phyloP scores from a whole-genome alignment of 2,797 vertebrate genomes.

The Capromys pilorides region DNA sequence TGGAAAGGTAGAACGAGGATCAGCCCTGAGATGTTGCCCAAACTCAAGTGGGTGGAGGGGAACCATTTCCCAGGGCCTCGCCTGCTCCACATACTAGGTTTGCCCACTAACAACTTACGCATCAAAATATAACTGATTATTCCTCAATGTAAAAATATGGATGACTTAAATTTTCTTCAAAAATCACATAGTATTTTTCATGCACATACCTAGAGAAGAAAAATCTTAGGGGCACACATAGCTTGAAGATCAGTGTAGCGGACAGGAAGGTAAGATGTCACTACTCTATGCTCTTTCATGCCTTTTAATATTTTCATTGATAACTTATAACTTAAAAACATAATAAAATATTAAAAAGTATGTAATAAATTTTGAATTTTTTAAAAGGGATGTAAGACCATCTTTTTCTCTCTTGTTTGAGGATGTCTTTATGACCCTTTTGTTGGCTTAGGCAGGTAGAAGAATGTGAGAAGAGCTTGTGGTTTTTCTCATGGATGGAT shows the following conservation, averaged over 20 bases:
- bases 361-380: background rate
- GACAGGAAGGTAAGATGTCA: background rate
- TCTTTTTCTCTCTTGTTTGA: background rate
- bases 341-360: no score
- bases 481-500: background rate
- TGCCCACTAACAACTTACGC: background rate
- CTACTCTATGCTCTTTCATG: background rate
- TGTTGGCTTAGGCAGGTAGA: background rate
- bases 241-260: background rate
- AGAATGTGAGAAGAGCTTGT: background rate
- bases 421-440: background rate
- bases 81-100: background rate
- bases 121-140: background rate
- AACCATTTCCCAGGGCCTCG: background rate
- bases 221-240: background rate
- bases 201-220: background rate
- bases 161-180: slow-evolving; percentile 44
- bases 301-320: background rate
- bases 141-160: background rate
- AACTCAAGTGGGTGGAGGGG: background rate
- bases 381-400: background rate
- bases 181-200: slow-evolving; percentile 1
- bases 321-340: background rate
- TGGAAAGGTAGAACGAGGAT: background rate
- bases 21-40: background rate